Evolutionary conservation across 1,140 invertebrate species (phyloP), one percentile per base, ranked within the genome.

Genomic region (Tetramorium alpestre): DNA sequence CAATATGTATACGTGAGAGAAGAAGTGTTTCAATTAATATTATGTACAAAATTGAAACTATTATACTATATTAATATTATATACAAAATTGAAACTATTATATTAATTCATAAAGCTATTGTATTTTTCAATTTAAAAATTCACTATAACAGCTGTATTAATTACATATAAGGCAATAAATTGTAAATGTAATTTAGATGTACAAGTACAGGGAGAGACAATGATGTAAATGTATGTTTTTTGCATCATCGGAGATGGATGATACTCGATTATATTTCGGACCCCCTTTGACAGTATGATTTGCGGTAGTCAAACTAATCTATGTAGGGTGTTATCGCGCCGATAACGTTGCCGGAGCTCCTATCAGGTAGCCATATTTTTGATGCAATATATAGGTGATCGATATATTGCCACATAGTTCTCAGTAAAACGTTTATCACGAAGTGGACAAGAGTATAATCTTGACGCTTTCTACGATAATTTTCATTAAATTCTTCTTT

Each of bases 351-450:
- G 93, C 94, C 93, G 77, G 90, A 94, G 94, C 90, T 93, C 92
- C 94, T 95, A 95, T 94, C 95, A 93, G 93, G 94, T 92, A 94
- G 93, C 93, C 91, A 94, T 93, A 95, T 95, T 95, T 94, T 95
- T 92, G 93, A 95, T 95, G 93, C 91, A 94, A 95, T 94, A 94
- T 93, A 94, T 93, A 94, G 93, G 92, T 94, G 92, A 94, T 94
- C 94, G 93, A 94, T 94, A 92, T 92, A 92, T 91, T 81, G 87
- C 72, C 87, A 88, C 85, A 89, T 85, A 90, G 90, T 93, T 93
- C 93, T 93, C 93, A 93, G 93, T 93, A 88, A 92, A 89, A 80
- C 77, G 62, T 51, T 54, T 81, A 85, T 80, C 67, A 60, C 73
- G 60, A 75, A 22, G 62, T 82, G 54, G n/a, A 54, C 67, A 54